Evolutionary conservation across 2,113 vertebrate species (phyloP).

Genomic region (Agapornis roseicollis): DNA sequence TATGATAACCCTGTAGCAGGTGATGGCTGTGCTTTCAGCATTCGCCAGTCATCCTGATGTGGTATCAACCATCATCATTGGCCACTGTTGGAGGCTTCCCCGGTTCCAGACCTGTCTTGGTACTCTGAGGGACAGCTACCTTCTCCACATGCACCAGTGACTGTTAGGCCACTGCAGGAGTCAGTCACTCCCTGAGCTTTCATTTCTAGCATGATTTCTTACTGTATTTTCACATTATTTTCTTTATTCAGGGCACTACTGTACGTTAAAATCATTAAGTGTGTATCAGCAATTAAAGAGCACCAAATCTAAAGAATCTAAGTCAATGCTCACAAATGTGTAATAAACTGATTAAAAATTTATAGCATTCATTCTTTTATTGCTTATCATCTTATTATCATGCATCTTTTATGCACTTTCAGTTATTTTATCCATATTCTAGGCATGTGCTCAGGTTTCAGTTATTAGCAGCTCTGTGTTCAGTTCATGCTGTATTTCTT

Average conservation of each 20-base stretch:
- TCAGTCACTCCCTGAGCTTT: neutral
- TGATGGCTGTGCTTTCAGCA: neutral
- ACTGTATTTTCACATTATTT: neutral
- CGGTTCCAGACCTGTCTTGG: neutral
- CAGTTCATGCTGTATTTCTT: constrained; percentile 27
- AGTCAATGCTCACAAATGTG: neutral
- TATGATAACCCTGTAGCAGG: neutral
- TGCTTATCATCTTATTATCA: neutral
- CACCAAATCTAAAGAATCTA: neutral
- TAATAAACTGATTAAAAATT: neutral
- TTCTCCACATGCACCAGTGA: neutral
- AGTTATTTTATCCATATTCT: neutral
- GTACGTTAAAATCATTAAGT: neutral
- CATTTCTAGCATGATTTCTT: neutral
- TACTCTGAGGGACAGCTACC: neutral
- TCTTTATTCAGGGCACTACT: neutral
- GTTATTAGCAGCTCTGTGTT: constrained; percentile 1
- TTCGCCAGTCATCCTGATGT: neutral
- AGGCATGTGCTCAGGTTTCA: constrained; percentile 28
- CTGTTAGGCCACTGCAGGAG: neutral
- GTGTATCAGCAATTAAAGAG: neutral
- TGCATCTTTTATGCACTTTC: neutral
- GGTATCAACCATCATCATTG: neutral
- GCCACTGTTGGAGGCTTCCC: neutral
- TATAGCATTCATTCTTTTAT: constrained; percentile 3